phyloP scores from a whole-genome alignment of 2,888 invertebrate species.

The Leucophora obtusa region DNA sequence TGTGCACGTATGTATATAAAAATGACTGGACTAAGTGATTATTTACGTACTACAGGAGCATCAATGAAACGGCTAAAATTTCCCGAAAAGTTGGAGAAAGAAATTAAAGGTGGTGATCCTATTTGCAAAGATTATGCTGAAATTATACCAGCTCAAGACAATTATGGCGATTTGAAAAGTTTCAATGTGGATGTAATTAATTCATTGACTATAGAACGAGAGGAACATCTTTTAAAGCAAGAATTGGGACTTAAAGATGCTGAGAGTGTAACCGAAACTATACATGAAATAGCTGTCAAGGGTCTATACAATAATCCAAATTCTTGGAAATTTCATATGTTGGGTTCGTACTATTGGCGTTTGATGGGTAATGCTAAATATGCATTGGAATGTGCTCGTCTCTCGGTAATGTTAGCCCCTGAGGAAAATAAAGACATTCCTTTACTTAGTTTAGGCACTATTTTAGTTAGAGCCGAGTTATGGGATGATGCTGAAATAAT shows the following conservation, averaged over 20 bases:
- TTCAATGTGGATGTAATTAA: constrained; percentile 68
- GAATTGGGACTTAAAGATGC: constrained; percentile 50
- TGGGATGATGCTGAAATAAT: constrained; percentile 74
- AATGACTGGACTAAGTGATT: constrained; percentile 72
- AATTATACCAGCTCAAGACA: constrained; percentile 69
- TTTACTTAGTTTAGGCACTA: constrained; percentile 75
- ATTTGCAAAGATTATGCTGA: constrained; percentile 69
- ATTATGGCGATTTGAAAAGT: constrained; percentile 74
- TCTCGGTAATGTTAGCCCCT: constrained; percentile 74
- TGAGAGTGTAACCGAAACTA: constrained; percentile 68
- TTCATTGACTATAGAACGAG: constrained; percentile 71
- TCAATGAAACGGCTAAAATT: constrained; percentile 72
- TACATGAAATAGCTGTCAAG: constrained; percentile 69
- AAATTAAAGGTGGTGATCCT: constrained; percentile 65
- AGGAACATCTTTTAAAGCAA: constrained; percentile 69
- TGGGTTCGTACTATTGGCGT: constrained; percentile 77
- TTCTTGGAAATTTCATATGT: constrained; percentile 76
- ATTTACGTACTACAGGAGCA: constrained; percentile 67
- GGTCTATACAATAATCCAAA: constrained; percentile 71
- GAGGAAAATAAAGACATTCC: constrained; percentile 74
- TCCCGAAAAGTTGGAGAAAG: constrained; percentile 68
- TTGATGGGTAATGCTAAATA: constrained; percentile 75
- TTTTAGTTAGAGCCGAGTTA: constrained; percentile 74
- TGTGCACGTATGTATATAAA: constrained; percentile 75
- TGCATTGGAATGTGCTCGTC: constrained; percentile 76